These are phyloP conservation scores for Ascidia mentula DNA, from an alignment of 23 tunicate species.

Conservation along the genomic window DNA sequence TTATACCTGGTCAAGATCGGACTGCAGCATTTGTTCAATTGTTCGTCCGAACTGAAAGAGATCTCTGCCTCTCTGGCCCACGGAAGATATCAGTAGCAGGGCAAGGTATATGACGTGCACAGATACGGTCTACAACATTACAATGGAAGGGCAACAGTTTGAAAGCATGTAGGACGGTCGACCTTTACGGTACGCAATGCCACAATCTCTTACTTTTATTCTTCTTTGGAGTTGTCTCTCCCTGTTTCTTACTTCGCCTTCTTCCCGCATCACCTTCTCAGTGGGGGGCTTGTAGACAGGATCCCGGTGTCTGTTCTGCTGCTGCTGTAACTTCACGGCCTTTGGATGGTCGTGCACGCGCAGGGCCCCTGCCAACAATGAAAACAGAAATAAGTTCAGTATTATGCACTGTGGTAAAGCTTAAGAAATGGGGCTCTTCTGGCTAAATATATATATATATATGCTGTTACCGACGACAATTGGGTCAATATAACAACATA, in stretches of 20 bases:
- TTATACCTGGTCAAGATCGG: conserved; percentile 4
- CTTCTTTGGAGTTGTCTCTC: conserved; percentile 20
- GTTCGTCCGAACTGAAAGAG: conserved; percentile 27
- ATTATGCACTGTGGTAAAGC: no score
- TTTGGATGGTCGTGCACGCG: background rate
- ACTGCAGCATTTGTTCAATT: conserved; percentile 17
- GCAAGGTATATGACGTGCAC: conserved; percentile 43
- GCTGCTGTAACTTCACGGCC: background rate
- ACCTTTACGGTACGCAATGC: no score
- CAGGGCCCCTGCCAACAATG: background rate
- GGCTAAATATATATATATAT: no score
- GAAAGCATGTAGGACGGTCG: no score
- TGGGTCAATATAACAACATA: no score
- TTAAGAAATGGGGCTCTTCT: background rate
- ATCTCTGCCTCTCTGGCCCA: conserved; percentile 29
- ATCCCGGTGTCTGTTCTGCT: conserved; percentile 21
- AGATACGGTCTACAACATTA: conserved; percentile 30
- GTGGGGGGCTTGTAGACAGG: conserved; percentile 48
- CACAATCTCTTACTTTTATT: conserved; percentile 10
- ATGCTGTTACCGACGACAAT: no score
- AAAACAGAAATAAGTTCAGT: no score
- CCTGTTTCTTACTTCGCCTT: background rate
- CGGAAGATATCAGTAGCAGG: conserved; percentile 26
- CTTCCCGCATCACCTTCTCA: background rate
- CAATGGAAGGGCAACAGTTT: no score